A percentile compares a stretch with the other conserved stretches of the same genome.
Evolutionary conservation across 2,888 invertebrate genomes (phyloP).

Genomic region (Apeira syringaria): DNA sequence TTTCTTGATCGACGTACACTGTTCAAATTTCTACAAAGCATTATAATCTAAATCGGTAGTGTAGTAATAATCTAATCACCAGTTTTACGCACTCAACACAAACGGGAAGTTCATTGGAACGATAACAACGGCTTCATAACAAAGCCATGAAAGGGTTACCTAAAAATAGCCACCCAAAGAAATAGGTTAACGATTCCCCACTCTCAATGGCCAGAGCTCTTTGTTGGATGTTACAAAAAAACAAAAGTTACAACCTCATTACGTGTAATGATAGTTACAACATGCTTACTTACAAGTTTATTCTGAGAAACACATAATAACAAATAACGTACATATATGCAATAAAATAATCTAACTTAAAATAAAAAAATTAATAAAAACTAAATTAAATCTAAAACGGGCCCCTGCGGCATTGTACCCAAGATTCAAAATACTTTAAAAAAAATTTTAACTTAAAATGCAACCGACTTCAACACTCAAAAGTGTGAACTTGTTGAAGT

Average conservation of each 20-base stretch:
- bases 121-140: slow-evolving; percentile 47
- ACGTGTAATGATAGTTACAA: slow-evolving; percentile 15
- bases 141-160: slow-evolving; percentile 50
- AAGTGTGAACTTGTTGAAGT: too few species aligned
- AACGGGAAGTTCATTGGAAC: slow-evolving; percentile 29
- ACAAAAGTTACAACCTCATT: slow-evolving; percentile 19
- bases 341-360: too few species aligned
- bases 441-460: too few species aligned
- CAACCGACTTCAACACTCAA: too few species aligned
- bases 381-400: too few species aligned
- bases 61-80: slow-evolving; percentile 22
- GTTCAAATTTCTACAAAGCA: slow-evolving; percentile 1
- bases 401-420: too few species aligned
- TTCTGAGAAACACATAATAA: too few species aligned
- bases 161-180: slow-evolving; percentile 60
- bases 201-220: slow-evolving; percentile 20
- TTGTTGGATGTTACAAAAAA: slow-evolving; percentile 14
- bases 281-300: neutral
- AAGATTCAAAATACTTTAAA: too few species aligned
- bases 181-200: slow-evolving; percentile 69
- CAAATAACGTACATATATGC: too few species aligned
- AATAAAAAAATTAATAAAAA: too few species aligned
- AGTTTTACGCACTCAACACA: slow-evolving; percentile 15
- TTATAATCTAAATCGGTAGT: slow-evolving; percentile 15
- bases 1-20: too few species aligned